Percentiles rank a stretch among this genome's conserved stretches.
These are phyloP conservation scores for Haliclystus octoradiatus DNA, from an alignment of 30 jellyfish, hydroid and myxozoan genomes.

Conservation along the genomic window DNA sequence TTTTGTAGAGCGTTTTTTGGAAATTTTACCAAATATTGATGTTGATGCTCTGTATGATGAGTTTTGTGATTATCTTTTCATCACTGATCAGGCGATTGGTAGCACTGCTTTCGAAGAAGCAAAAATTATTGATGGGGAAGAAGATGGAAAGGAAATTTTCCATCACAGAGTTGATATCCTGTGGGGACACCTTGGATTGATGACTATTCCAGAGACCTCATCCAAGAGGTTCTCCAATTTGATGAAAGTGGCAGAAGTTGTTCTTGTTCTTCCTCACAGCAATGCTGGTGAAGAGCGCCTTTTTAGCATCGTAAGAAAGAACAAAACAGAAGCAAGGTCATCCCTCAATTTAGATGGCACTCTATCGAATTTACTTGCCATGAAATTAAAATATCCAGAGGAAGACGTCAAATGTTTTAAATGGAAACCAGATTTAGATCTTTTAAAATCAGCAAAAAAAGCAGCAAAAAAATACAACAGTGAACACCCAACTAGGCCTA, in stretches of 20 bases:
- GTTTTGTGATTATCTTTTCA: slow-evolving; percentile 31
- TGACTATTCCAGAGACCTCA: too few relatives aligned
- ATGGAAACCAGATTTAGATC: background rate
- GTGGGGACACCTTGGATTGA: too few relatives aligned
- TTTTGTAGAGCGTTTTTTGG: slow-evolving; percentile 8
- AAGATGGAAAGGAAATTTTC: too few relatives aligned
- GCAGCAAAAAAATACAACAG: background rate
- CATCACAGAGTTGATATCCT: too few relatives aligned
- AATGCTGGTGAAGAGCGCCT: slow-evolving; percentile 43
- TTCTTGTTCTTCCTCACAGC: slow-evolving; percentile 45
- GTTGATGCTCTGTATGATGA: slow-evolving; percentile 37
- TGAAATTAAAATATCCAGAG: background rate
- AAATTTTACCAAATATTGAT: slow-evolving; percentile 15
- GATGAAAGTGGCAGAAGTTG: slow-evolving; percentile 37
- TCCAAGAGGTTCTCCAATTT: too few relatives aligned
- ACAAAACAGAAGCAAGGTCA: slow-evolving; percentile 12
- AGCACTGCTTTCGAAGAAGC: slow-evolving; percentile 32
- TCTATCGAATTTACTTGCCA: background rate
- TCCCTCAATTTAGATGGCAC: background rate
- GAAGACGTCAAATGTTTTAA: background rate
- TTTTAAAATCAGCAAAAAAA: background rate
- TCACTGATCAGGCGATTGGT: slow-evolving; percentile 19
- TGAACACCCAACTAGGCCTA: too few relatives aligned
- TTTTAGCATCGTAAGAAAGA: slow-evolving; percentile 17
- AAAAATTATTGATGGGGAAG: slow-evolving; percentile 13